Evolutionary conservation across 1,140 invertebrate genomes (phyloP).

Genomic region (Drosophila eugracilis): DNA sequence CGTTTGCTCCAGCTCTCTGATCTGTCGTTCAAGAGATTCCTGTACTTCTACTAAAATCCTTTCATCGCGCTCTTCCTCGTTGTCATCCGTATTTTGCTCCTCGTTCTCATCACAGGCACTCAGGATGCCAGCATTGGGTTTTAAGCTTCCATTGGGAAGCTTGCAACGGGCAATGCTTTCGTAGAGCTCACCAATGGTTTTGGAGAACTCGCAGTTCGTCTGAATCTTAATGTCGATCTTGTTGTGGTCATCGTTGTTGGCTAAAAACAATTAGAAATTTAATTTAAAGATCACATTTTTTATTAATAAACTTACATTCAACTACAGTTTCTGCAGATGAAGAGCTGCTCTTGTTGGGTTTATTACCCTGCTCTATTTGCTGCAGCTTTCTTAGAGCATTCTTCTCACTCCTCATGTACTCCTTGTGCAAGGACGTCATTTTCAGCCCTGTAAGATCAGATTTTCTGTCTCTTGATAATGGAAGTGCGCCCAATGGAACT

Average conservation of each 20-base stretch:
- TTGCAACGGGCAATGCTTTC: conserved; percentile 68
- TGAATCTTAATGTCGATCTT: conserved; percentile 84
- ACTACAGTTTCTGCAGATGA: conserved; percentile 50
- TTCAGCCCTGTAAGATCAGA: conserved; percentile 87
- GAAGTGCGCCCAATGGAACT: conserved; percentile 44
- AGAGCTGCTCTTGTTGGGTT: conserved; percentile 26
- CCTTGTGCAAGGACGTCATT: conserved; percentile 85
- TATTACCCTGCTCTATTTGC: conserved; percentile 59
- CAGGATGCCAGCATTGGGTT: conserved; percentile 30
- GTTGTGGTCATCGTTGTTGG: conserved; percentile 65
- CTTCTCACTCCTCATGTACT: conserved; percentile 83
- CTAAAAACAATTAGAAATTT: conserved; percentile 5
- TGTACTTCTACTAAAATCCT: conserved; percentile 91
- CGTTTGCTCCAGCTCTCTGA: conserved; percentile 90
- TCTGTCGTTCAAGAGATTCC: conserved; percentile 92
- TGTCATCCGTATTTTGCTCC: conserved; percentile 68
- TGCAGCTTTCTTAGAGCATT: conserved; percentile 72
- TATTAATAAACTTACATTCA: conserved; percentile 50
- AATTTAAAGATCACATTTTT: too few relatives aligned
- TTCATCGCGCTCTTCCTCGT: conserved; percentile 86
- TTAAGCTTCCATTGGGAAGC: conserved; percentile 46
- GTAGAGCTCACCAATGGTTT: conserved; percentile 82
- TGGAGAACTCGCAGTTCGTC: conserved; percentile 82
- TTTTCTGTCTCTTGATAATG: conserved; percentile 86
- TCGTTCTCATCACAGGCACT: conserved; percentile 82